Base-by-base conservation (phyloP, 2,797 vertebrate species). In the Poecile montanus region DNA sequence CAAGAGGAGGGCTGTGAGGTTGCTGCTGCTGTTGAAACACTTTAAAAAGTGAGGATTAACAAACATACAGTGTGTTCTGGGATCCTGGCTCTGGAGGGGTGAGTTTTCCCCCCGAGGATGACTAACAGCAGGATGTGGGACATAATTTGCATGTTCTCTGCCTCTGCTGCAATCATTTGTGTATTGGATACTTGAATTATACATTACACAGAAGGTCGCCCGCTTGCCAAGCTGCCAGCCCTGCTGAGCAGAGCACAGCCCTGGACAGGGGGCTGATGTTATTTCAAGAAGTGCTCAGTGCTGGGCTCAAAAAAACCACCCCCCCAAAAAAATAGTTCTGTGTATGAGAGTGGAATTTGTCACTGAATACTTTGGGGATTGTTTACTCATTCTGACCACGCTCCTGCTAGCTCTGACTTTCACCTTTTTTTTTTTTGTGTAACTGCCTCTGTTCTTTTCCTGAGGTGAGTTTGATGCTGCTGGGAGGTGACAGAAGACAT, bases 101-200 rank as follows among this genome's bases (percentile, higher is more conserved):
- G 95, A 96, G 89, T 88, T 93, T 86, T 83, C 94, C 95, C 79
- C 78, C 73, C 56, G 48, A 91, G 92, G 87, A 93, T 97, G 97
- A 97, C 94, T 97, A 97, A 97, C 45, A 92, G 92, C 94, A 93
- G 89, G 85, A 96, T 96, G 94, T 95, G 88, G 97, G 93, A 95
- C 94, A 94, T 88, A 51, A 96, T 97, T 96, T 97, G 91, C 93
- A 97, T 96, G 94, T 97, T 96, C 95, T 91, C 81, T 94, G 91
- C 84, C 90, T 96, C 78, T 94, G 92, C 95, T 93, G 94, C 96
- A 94, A 96, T 93, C 76, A 73, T 93, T 85, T 95, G 88, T 95
- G 91, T 93, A 91, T 65, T 96, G 93, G 95, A 94, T 94, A 94
- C 94, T 95, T 93, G 89, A 95, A 95, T 96, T 95, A 94, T 88